Base-by-base conservation (phyloP, 2,888 invertebrate species). In the Ochropleura leucogaster region DNA sequence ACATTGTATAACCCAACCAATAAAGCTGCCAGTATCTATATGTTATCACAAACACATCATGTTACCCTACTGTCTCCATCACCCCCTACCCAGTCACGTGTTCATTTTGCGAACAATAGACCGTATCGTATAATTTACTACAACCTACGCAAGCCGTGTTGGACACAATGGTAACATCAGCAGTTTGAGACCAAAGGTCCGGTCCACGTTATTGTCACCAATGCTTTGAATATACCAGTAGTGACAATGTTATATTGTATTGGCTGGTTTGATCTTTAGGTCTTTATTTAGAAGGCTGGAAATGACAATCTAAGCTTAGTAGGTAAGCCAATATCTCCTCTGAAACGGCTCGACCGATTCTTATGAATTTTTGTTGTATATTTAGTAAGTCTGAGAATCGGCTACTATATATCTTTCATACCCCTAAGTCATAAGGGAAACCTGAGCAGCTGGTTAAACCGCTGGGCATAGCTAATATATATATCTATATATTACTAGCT, bases 81-180 rank as follows among this genome's bases (percentile, higher is more conserved):
- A 47, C 18, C 4, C 12, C 16, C 20, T 51, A 68, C 18, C 51
- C 44, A 62, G 51, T 55, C 74, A 76, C 73, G 57, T 71, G 83
- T 85, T 85, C 84, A 87, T 83, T 83, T 62, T 64, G 42, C 68
- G 64, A 79, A 86, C 86, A 87, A 87, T 79, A 72, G 76, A n/a
- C 47, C 42, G 74, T 75, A 67, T 72, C 76, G 65, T 81, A 70
- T 79, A 85, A 86, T 87, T 80, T 85, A 87, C 68, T 79, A 76
- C 66, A 77, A 75, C 69, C 64, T 65, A 72, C 49, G 47, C 51
- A 62, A 44, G n/a, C 16, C 44, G 66, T 44, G 47, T 51, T 16
- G 44, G 20, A 14, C 1, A 77, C 74, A 83, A 83, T 68, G 4
- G 55, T 69, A 42, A 49, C 51, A 76, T 62, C 55, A 57, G 16